Percentiles rank a stretch among this genome's conserved stretches.
phyloP scores from a whole-genome alignment of 2,113 vertebrate species.

The Nothocercus nigrocapillus region DNA sequence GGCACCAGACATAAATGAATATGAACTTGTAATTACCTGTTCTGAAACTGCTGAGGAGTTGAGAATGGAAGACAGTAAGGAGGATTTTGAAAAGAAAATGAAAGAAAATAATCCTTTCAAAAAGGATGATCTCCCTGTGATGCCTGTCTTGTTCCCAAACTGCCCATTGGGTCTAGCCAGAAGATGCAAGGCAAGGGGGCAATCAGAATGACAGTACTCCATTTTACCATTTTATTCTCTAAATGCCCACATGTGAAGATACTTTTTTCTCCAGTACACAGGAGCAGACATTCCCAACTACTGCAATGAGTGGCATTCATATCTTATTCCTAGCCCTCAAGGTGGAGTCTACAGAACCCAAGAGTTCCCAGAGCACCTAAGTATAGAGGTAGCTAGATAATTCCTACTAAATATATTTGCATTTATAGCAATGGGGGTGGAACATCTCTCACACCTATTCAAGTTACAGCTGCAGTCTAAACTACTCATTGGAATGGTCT shows the following conservation, averaged over 20 bases:
- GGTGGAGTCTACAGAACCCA: background rate
- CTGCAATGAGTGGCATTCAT: background rate
- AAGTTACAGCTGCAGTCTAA: background rate
- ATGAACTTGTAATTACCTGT: constrained; percentile 15
- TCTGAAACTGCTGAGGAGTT: background rate
- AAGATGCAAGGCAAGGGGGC: background rate
- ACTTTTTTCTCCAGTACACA: background rate
- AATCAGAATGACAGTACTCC: background rate
- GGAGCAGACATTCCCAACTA: background rate
- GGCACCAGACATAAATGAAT: background rate
- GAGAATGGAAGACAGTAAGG: background rate
- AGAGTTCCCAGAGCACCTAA: background rate
- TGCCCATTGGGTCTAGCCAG: background rate
- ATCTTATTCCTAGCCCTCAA: background rate
- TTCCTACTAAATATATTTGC: background rate
- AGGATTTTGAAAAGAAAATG: background rate
- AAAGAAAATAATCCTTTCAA: background rate
- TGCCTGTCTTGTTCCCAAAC: background rate
- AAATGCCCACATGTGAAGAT: background rate
- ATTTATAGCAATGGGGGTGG: background rate
- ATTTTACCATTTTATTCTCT: background rate
- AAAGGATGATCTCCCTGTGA: background rate
- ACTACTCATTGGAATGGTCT: background rate
- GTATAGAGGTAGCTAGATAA: background rate
- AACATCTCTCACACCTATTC: background rate